These are phyloP conservation scores for Mastomys coucha DNA, from an alignment of 2,113 vertebrate species.

Conservation along the genomic window DNA sequence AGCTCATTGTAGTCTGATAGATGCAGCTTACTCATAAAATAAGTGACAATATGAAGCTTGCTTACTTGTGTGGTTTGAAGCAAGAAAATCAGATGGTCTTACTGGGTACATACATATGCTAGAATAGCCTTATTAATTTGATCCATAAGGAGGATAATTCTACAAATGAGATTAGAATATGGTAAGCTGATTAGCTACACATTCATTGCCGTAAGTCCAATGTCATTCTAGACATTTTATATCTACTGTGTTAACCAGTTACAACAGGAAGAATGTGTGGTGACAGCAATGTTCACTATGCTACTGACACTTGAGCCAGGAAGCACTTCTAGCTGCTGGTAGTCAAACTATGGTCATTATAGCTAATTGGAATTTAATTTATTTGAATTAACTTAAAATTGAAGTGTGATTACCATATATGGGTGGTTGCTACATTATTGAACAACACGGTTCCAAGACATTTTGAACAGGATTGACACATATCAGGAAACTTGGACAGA, in stretches of 20 bases:
- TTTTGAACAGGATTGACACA: neutral
- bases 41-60: neutral
- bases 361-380: neutral
- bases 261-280: neutral
- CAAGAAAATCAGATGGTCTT: neutral
- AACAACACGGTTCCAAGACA: neutral
- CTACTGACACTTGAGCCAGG: neutral
- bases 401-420: neutral
- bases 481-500: neutral
- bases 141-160: neutral
- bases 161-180: neutral
- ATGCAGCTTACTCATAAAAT: neutral
- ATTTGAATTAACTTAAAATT: conserved; percentile 1
- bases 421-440: neutral
- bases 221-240: neutral
- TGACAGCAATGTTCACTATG: neutral
- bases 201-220: neutral
- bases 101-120: neutral
- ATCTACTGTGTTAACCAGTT: neutral
- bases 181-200: neutral
- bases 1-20: neutral
- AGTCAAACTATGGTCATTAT: neutral
- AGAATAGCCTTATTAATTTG: neutral
- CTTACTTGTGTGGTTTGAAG: neutral
- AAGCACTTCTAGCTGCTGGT: neutral